Conservation (phyloP, 2,113 vertebrate species). For the Pyrgilauda ruficollis region DNA sequence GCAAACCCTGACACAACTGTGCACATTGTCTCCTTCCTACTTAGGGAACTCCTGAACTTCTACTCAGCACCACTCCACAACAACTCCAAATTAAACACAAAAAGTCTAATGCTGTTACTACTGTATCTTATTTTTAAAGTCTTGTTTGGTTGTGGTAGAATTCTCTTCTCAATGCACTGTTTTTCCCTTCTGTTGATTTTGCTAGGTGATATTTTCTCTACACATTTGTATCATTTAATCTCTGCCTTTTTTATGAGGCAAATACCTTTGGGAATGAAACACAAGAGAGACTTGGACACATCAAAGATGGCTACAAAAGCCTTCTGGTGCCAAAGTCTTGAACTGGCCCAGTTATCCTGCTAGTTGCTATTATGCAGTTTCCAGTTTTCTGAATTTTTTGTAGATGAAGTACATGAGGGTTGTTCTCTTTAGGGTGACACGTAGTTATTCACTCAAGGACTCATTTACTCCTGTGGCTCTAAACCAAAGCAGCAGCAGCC, state of each 20-base stretch:
- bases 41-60: background rate
- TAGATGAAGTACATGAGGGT: background rate
- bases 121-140: background rate
- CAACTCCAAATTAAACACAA: background rate
- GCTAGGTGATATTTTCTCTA: background rate
- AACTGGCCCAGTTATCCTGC: background rate
- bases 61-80: background rate
- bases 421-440: background rate
- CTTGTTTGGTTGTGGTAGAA: background rate
- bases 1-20: accelerated
- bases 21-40: background rate
- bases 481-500: slow-evolving; percentile 12
- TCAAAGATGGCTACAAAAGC: background rate
- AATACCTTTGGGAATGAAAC: slow-evolving; percentile 11
- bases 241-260: slow-evolving; percentile 18
- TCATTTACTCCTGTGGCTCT: slow-evolving; percentile 27
- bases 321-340: background rate
- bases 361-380: slow-evolving; percentile 14
- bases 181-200: slow-evolving; percentile 9
- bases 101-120: background rate
- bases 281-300: background rate
- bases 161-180: background rate
- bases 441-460: slow-evolving; percentile 44
- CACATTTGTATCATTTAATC: background rate
- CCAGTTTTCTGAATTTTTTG: slow-evolving; percentile 39